Percentiles rank a stretch among this genome's conserved stretches.
Conservation (phyloP, 2,888 invertebrate species). For the Spodoptera exigua region DNA sequence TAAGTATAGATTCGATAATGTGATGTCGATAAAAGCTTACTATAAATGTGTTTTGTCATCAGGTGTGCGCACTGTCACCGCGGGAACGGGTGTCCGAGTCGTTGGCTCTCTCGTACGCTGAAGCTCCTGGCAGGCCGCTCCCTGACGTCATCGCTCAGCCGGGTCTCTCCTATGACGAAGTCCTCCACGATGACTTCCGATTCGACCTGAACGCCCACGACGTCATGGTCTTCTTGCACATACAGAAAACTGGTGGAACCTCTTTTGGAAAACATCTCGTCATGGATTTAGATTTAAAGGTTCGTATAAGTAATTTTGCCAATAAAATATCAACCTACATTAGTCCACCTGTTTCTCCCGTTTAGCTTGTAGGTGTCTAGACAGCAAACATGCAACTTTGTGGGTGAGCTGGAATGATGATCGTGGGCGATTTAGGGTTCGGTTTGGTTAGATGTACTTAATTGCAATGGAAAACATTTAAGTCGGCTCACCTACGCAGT, state of each 20-base stretch:
- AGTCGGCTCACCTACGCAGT: slow-evolving; percentile 46
- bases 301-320: slow-evolving; percentile 62
- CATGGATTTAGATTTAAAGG: slow-evolving; percentile 95
- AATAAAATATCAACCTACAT: slow-evolving; percentile 27
- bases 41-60: slow-evolving; percentile 59
- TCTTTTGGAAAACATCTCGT: slow-evolving; percentile 99
- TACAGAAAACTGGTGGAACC: slow-evolving; percentile 99
- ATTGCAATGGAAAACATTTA: slow-evolving; percentile 46
- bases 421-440: slow-evolving; percentile 53
- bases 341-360: slow-evolving; percentile 51
- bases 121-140: slow-evolving; percentile 87
- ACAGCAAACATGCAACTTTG: slow-evolving; percentile 26
- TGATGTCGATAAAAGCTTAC: no score
- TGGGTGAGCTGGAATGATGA: slow-evolving; percentile 56
- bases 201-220: slow-evolving; percentile 98
- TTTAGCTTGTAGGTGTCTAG: slow-evolving; percentile 39
- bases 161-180: slow-evolving; percentile 95
- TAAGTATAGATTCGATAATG: no score
- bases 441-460: slow-evolving; percentile 47
- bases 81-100: slow-evolving; percentile 90
- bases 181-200: slow-evolving; percentile 95
- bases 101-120: slow-evolving; percentile 83
- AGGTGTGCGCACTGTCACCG: slow-evolving; percentile 93
- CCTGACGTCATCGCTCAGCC: slow-evolving; percentile 89
- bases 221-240: slow-evolving; percentile 99